Conservation (phyloP, 1,140 invertebrate genomes). For the Artemia franciscana region DNA sequence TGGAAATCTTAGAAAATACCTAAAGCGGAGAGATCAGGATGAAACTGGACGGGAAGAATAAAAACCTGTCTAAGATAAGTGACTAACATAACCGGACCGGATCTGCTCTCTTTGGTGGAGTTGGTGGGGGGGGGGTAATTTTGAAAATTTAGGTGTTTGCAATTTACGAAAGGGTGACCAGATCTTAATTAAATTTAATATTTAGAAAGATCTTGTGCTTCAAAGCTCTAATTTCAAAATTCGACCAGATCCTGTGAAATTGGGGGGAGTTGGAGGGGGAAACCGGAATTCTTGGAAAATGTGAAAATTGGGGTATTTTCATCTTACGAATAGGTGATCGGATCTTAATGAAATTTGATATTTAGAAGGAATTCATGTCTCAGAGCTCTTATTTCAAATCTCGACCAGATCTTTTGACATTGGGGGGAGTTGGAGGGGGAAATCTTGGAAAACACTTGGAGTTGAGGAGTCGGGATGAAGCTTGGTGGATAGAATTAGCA, state of each 20-base stretch:
- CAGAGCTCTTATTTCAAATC: not conserved
- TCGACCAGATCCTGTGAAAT: not conserved
- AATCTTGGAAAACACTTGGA: not conserved
- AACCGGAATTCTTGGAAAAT: too few species aligned
- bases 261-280: not conserved
- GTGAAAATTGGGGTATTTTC: too few species aligned
- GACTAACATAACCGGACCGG: too few species aligned
- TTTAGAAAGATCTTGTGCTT: not conserved
- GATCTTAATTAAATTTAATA: not conserved
- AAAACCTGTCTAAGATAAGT: too few species aligned
- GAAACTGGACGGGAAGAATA: too few species aligned
- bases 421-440: not conserved
- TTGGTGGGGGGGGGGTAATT: not conserved
- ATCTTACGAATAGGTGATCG: too few species aligned
- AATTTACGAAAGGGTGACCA: not conserved
- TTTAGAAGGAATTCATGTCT: not conserved
- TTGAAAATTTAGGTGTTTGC: not conserved
- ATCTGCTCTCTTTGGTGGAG: not conserved
- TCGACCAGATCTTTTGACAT: not conserved
- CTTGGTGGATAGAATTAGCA: too few species aligned
- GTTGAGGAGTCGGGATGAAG: too few species aligned
- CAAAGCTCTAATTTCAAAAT: not conserved
- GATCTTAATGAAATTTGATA: not conserved
- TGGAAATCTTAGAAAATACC: too few species aligned
- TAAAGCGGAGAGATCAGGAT: too few species aligned